Percentiles rank a stretch among this genome's conserved stretches.
Evolutionary conservation across 2,113 vertebrate genomes (phyloP).

Genomic region (Climacteris rufus): DNA sequence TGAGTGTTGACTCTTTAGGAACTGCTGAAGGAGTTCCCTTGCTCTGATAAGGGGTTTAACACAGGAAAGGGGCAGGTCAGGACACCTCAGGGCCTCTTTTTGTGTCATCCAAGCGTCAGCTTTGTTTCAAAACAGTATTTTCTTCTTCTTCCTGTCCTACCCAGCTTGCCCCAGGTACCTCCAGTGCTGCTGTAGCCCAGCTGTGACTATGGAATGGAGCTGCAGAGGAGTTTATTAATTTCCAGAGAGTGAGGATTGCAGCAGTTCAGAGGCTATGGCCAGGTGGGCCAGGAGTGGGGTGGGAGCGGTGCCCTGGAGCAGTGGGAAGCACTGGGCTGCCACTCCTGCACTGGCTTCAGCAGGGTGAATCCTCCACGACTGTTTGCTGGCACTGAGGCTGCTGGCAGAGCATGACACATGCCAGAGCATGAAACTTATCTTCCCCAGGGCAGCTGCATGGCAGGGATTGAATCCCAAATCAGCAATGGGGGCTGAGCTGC

Average conservation of each 20-base stretch:
- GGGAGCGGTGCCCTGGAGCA: neutral
- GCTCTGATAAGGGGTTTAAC: neutral
- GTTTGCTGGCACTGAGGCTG: neutral
- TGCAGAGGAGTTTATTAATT: neutral
- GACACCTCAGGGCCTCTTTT: neutral
- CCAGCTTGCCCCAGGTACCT: neutral
- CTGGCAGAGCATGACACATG: neutral
- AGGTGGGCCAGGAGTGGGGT: neutral
- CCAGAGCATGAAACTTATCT: neutral
- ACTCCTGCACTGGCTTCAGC: neutral
- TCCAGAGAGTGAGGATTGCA: neutral
- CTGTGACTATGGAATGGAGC: neutral
- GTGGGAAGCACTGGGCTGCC: neutral
- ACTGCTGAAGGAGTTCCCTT: neutral
- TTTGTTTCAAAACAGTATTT: neutral
- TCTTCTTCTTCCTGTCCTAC: neutral
- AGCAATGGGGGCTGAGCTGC: neutral
- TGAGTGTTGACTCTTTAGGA: neutral
- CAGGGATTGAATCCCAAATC: neutral
- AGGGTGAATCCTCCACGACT: neutral
- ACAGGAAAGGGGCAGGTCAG: neutral
- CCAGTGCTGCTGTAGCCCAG: neutral
- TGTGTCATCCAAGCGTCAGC: accelerated
- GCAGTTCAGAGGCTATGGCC: neutral
- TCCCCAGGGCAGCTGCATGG: neutral